Base-by-base conservation (phyloP, 2,113 vertebrate species). In the Lontra canadensis region DNA sequence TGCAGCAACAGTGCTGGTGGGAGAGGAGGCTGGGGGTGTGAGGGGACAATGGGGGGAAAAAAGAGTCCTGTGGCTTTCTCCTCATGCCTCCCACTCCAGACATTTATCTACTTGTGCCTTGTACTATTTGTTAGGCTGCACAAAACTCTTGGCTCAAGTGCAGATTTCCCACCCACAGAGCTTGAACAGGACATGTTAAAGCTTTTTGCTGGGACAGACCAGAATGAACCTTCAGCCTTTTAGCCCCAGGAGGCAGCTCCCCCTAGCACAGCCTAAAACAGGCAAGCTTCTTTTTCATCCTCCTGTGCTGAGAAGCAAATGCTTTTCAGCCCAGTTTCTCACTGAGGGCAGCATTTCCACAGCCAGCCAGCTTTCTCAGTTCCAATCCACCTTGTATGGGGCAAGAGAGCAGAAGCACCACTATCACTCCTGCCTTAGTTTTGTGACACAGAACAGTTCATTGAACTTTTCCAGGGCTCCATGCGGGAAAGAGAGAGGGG, bases 21-120 rank as follows among this genome's bases (percentile, higher is more conserved):
- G 42, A 57, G 12, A 23, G 25, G 52, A 55, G 5, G 39, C 14
- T 8, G 49, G 39, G 17, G 9, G 25, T 7, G 13, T 29, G 21
- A 14, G 44, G n/a, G 36, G 26, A 25, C 4, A 3, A 7, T 78
- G 57, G 25, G 57, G 25, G 34, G 44, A 36, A 34, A 25, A 1
- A 42, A 82, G 44, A 42, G 6, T 13, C 36, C 44, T 20, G 47
- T 18, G 89, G 44, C 34, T 83, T 21, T 18, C 49, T 25, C 52
- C 29, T 29, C 67, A 23, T 1, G 0, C 21, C 49, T 9, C 12
- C 3, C 4, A 39, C 3, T 52, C 76, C 14, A 2, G 18, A 47
- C 5, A 42, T 25, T 36, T 1, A 44, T 2, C 47, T n/a, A 49
- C 10, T n/a, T 79, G 76, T 52, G 9, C 9, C 36, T 23, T 3